phyloP scores from a whole-genome alignment of 2,113 vertebrate genomes.

The Neolamprologus longior region DNA sequence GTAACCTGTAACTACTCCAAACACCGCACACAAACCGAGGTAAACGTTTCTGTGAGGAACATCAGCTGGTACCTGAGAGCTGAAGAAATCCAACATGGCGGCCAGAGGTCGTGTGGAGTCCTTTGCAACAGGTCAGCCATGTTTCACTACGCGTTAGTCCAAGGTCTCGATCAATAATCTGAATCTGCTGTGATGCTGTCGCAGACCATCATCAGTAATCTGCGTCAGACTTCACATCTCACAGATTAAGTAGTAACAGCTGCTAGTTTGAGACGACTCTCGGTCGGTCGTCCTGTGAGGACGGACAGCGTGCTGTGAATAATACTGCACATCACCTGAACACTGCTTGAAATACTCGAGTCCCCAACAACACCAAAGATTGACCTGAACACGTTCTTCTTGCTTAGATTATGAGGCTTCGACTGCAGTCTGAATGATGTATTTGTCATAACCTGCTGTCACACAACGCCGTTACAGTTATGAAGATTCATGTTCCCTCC shows the following conservation, averaged over 20 bases:
- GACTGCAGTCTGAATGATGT: neutral
- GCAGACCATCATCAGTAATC: neutral
- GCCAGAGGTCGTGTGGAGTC: neutral
- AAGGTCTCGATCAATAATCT: fast-evolving
- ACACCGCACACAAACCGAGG: fast-evolving
- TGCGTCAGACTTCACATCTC: neutral
- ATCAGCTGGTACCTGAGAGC: neutral
- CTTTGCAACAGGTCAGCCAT: neutral
- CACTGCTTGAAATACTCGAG: constrained; percentile 23
- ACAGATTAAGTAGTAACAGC: neutral
- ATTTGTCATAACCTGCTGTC: neutral
- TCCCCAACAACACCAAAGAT: neutral
- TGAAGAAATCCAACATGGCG: neutral
- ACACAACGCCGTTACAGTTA: neutral
- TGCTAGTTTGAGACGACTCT: neutral
- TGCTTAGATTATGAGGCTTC: neutral
- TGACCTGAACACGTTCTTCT: neutral
- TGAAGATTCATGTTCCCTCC: neutral
- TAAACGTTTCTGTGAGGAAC: neutral
- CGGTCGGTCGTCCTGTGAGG: neutral
- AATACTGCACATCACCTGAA: constrained; percentile 58
- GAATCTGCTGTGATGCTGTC: fast-evolving
- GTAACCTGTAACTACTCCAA: neutral
- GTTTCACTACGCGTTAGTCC: neutral
- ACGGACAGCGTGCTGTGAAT: neutral